phyloP scores from a whole-genome alignment of 2,888 invertebrate species.

The Drosophila anomalata region DNA sequence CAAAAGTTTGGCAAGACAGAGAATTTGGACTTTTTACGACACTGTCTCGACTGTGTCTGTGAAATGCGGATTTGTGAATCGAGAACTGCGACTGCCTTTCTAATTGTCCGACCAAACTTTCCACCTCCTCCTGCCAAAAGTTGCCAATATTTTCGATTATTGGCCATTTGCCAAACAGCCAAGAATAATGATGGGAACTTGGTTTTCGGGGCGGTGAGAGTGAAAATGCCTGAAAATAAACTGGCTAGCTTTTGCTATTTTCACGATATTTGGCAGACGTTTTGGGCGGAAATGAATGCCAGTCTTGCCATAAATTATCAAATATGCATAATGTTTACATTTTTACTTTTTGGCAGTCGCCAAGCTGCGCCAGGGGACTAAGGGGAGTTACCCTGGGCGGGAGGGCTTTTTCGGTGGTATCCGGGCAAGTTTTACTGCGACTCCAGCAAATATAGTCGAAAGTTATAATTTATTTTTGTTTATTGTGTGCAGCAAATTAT shows the following conservation, averaged over 20 bases:
- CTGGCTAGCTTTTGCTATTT: slow-evolving; percentile 38
- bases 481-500: slow-evolving; percentile 77
- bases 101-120: slow-evolving; percentile 68
- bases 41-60: slow-evolving; percentile 46
- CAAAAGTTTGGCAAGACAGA: slow-evolving; percentile 59
- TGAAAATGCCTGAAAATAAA: slow-evolving; percentile 37
- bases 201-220: slow-evolving; percentile 4
- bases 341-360: slow-evolving; percentile 48
- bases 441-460: slow-evolving; percentile 66
- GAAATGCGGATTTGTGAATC: neutral
- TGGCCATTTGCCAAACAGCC: slow-evolving; percentile 78
- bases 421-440: slow-evolving; percentile 70
- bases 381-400: neutral
- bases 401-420: slow-evolving; percentile 24
- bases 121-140: slow-evolving; percentile 64
- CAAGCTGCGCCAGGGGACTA: slow-evolving; percentile 6
- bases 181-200: slow-evolving; percentile 7
- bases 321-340: slow-evolving; percentile 81
- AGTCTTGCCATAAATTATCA: slow-evolving; percentile 82
- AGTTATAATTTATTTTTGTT: slow-evolving; percentile 79
- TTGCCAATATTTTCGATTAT: slow-evolving; percentile 83
- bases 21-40: slow-evolving; percentile 45
- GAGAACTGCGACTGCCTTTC: slow-evolving; percentile 56
- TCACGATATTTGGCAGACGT: slow-evolving; percentile 47
- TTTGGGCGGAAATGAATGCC: slow-evolving; percentile 76